Conservation (phyloP, 2,113 vertebrate genomes). For the Ia io region DNA sequence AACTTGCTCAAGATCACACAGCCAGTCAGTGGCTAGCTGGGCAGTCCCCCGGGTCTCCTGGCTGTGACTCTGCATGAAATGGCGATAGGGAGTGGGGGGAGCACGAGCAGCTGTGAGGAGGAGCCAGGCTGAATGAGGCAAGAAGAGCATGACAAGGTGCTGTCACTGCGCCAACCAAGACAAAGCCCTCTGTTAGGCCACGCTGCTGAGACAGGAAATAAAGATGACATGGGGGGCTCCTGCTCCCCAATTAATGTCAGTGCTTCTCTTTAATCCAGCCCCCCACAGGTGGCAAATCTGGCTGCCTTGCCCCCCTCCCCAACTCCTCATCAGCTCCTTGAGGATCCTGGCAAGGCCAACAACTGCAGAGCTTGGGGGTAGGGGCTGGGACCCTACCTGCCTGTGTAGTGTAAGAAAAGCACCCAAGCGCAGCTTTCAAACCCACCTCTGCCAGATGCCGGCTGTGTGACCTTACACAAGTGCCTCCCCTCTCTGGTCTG, state of each 20-base stretch:
- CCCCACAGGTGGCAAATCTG: slow-evolving; percentile 6
- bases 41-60: background rate
- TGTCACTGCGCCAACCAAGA: slow-evolving; percentile 23
- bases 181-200: slow-evolving; percentile 28
- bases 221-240: background rate
- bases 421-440: background rate
- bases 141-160: slow-evolving; percentile 4
- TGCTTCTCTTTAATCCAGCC: background rate
- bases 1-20: slow-evolving; percentile 11
- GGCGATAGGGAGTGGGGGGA: background rate
- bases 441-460: background rate
- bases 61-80: background rate
- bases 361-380: background rate
- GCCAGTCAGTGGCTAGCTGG: background rate
- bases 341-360: background rate
- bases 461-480: background rate
- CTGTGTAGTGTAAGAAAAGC: background rate
- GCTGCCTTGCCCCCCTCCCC: background rate
- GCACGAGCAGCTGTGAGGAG: background rate
- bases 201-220: slow-evolving; percentile 19
- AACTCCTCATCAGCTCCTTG: background rate
- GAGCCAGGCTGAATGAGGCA: background rate
- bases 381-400: background rate
- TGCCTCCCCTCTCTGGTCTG: background rate
- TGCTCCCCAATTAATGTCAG: slow-evolving; percentile 56